These are phyloP conservation scores for Toxotes chatareus DNA, from an alignment of 2,113 vertebrate genomes.

Conservation along the genomic window DNA sequence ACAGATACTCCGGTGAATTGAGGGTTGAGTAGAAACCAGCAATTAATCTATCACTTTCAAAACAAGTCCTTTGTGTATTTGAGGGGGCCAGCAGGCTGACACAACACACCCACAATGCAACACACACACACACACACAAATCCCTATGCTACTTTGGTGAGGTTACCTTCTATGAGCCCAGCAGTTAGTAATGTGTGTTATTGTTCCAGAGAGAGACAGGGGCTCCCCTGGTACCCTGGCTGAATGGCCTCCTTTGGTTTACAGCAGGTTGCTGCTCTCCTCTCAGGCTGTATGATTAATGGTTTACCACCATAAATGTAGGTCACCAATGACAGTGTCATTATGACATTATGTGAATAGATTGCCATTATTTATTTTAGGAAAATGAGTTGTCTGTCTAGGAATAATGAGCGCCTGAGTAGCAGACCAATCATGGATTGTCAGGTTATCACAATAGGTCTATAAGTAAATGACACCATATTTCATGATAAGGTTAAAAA, in stretches of 20 bases:
- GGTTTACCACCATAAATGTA: constrained; percentile 78
- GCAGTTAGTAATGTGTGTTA: constrained; percentile 57
- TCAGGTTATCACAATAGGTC: constrained; percentile 27
- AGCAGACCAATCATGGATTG: constrained; percentile 33
- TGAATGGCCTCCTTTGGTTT: constrained; percentile 80
- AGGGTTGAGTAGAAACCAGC: constrained; percentile 54
- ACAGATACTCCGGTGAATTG: constrained; percentile 49
- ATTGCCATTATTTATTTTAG: constrained; percentile 53
- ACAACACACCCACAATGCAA: constrained; percentile 28
- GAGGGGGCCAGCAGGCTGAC: constrained; percentile 44
- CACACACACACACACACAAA: constrained; percentile 44
- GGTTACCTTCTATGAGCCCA: constrained; percentile 57
- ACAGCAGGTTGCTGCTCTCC: constrained; percentile 67
- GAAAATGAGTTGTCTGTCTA: constrained; percentile 53
- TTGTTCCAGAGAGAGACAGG: constrained; percentile 55
- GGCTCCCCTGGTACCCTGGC: constrained; percentile 45
- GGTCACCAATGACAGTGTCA: constrained; percentile 76
- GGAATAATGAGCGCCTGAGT: constrained; percentile 27
- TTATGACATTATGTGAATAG: constrained; percentile 67
- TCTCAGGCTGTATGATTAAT: constrained; percentile 80
- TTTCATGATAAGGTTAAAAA: constrained; percentile 26
- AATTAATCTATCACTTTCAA: constrained; percentile 78
- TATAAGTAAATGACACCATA: constrained; percentile 18
- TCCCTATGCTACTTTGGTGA: constrained; percentile 44
- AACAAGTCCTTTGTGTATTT: constrained; percentile 63